phyloP scores from a whole-genome alignment of 2,797 vertebrate genomes.

The Hirundo rustica region DNA sequence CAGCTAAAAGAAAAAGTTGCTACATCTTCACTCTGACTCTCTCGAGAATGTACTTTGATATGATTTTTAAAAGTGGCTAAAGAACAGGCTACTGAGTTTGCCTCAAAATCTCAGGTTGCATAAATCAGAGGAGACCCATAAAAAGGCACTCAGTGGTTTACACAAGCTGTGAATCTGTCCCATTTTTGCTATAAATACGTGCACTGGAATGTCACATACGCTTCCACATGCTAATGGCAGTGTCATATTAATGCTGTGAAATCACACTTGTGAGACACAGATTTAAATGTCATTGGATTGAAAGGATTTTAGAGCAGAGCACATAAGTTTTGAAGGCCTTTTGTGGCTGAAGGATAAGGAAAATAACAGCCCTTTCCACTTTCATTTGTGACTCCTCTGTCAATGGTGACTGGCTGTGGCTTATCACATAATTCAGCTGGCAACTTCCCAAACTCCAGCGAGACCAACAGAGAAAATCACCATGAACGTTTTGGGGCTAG shows the following conservation, averaged over 20 bases:
- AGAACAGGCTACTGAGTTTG: background rate
- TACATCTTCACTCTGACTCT: background rate
- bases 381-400: background rate
- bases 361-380: background rate
- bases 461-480: slow-evolving; percentile 39
- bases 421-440: background rate
- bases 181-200: background rate
- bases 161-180: background rate
- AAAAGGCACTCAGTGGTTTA: background rate
- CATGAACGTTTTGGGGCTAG: background rate
- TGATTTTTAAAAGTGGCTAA: background rate
- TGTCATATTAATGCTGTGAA: slow-evolving; percentile 6
- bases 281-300: background rate
- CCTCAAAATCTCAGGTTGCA: background rate
- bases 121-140: background rate
- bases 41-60: background rate
- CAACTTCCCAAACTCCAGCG: background rate
- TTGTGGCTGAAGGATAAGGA: background rate
- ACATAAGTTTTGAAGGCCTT: background rate
- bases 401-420: background rate
- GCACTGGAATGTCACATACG: background rate
- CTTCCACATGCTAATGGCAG: background rate
- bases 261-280: background rate
- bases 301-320: background rate
- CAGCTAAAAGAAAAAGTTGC: background rate